Evolutionary conservation across 2,797 vertebrate species (phyloP).

Genomic region (Chaunax sp.): DNA sequence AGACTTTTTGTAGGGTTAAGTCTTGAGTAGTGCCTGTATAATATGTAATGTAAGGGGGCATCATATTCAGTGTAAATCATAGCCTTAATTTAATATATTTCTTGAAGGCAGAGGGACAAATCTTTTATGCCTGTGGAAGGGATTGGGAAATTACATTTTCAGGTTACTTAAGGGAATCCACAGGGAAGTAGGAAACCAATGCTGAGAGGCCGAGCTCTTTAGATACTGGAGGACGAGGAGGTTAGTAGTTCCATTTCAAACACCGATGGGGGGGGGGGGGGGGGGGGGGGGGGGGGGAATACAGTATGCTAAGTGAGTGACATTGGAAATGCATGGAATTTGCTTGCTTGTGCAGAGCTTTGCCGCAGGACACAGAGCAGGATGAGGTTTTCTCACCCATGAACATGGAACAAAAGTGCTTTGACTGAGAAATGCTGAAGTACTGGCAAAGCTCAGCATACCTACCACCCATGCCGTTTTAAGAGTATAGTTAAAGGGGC

Average conservation of each 20-base stretch:
- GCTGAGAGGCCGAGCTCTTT: constrained; percentile 55
- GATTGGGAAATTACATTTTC: constrained; percentile 60
- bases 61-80: no score
- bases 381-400: constrained; percentile 61
- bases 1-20: no score
- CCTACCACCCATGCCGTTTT: neutral
- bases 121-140: constrained; percentile 36
- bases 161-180: constrained; percentile 62
- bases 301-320: constrained; percentile 79
- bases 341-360: constrained; percentile 66
- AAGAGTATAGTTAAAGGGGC: neutral
- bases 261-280: constrained; percentile 68
- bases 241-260: constrained; percentile 69
- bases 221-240: constrained; percentile 59
- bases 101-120: constrained; percentile 19
- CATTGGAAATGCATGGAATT: constrained; percentile 76
- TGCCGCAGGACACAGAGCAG: constrained; percentile 62
- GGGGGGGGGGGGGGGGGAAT: no score
- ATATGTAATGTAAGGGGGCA: no score
- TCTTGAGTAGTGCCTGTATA: no score
- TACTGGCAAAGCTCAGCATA: neutral
- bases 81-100: constrained; percentile 20
- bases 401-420: constrained; percentile 36
- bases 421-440: constrained; percentile 10
- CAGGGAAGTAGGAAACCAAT: constrained; percentile 28